Conservation (phyloP, 2,888 invertebrate genomes). For the Unio delphinus region DNA sequence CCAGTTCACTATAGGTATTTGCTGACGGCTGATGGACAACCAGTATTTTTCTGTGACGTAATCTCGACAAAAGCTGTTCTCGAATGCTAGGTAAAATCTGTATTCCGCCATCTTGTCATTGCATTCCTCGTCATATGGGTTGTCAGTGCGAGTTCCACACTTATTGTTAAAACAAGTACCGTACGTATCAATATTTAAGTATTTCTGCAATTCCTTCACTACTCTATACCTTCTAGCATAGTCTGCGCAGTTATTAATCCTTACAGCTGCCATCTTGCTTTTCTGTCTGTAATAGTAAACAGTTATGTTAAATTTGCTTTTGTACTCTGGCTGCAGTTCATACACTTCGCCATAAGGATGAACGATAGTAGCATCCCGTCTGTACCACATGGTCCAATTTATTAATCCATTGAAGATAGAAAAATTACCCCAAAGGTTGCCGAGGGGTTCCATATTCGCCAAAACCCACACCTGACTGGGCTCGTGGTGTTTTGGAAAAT, state of each 20-base stretch:
- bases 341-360: not conserved
- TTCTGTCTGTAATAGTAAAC: constrained; percentile 8
- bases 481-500: no score
- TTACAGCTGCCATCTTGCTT: not conserved
- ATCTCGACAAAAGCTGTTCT: constrained; percentile 19
- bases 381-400: no score
- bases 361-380: no score
- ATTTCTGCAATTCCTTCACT: no score
- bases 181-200: no score
- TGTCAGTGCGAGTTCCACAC: no score
- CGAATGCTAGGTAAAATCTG: constrained; percentile 21
- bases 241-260: no score
- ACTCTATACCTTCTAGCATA: no score
- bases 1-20: constrained; percentile 22
- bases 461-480: constrained; percentile 10
- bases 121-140: no score
- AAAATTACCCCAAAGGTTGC: constrained; percentile 17
- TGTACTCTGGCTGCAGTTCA: constrained; percentile 1
- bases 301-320: not conserved
- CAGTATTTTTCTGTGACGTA: constrained; percentile 26
- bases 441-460: constrained; percentile 17
- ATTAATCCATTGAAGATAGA: constrained; percentile 9
- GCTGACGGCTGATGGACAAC: constrained; percentile 7
- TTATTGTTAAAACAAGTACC: no score
- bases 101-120: constrained; percentile 5